Evolutionary conservation across 1,140 invertebrate genomes (phyloP).

Genomic region (Nasonia vitripennis): DNA sequence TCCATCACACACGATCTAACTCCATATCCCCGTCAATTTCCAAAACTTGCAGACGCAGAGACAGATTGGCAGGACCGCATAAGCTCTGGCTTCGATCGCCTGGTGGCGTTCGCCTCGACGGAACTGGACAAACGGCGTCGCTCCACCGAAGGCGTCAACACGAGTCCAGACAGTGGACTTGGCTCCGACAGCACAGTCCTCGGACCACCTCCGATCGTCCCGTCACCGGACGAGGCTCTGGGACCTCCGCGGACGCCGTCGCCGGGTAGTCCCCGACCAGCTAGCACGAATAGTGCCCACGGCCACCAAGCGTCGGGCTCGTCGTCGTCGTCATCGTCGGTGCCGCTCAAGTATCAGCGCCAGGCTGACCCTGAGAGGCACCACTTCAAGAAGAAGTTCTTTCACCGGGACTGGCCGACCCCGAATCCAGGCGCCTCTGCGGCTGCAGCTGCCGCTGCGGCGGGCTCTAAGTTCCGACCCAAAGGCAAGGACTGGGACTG

Average conservation of each 20-base stretch:
- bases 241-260: conserved; percentile 82
- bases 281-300: conserved; percentile 60
- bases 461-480: conserved; percentile 80
- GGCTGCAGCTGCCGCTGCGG: conserved; percentile 36
- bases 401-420: conserved; percentile 77
- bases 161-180: conserved; percentile 86
- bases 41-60: conserved; percentile 69
- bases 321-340: conserved; percentile 50
- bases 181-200: conserved; percentile 80
- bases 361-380: conserved; percentile 78
- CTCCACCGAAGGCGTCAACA: conserved; percentile 85
- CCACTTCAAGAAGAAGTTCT: conserved; percentile 89
- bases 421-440: not conserved
- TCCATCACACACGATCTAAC: not conserved
- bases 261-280: conserved; percentile 78
- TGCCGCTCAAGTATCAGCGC: conserved; percentile 79
- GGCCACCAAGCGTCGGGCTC: conserved; percentile 48
- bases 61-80: conserved; percentile 90
- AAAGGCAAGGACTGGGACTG: conserved; percentile 87
- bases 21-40: not conserved
- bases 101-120: conserved; percentile 90
- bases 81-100: conserved; percentile 89
- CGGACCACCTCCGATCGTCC: conserved; percentile 76
- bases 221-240: conserved; percentile 75
- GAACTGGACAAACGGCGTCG: conserved; percentile 87